phyloP scores from a whole-genome alignment of 2,888 invertebrate genomes.

The Liposcelis brunnea region DNA sequence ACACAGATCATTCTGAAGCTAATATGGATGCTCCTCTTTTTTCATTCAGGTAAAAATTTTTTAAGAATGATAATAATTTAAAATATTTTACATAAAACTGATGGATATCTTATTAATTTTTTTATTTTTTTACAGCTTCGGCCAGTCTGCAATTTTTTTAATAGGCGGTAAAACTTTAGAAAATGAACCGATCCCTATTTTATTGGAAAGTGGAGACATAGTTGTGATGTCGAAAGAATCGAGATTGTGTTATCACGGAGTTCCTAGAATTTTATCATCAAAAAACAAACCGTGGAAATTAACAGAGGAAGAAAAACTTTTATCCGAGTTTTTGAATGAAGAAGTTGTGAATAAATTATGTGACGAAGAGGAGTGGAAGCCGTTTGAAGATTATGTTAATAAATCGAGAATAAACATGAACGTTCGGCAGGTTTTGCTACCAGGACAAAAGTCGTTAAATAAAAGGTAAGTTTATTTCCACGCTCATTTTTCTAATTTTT shows the following conservation, averaged over 20 bases:
- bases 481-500: too few relatives aligned
- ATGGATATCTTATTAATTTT: neutral
- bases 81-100: too few relatives aligned
- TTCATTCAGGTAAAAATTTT: slow-evolving; percentile 53
- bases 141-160: slow-evolving; percentile 85
- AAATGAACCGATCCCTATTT: slow-evolving; percentile 48
- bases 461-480: too few relatives aligned
- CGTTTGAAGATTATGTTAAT: slow-evolving; percentile 41
- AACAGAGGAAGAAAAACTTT: slow-evolving; percentile 11
- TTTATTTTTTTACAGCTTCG: slow-evolving; percentile 48
- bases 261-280: slow-evolving; percentile 63
- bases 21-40: slow-evolving; percentile 75
- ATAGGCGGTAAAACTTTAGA: slow-evolving; percentile 64
- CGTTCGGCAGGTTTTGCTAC: slow-evolving; percentile 70
- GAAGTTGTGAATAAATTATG: slow-evolving; percentile 20
- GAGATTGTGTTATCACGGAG: slow-evolving; percentile 80
- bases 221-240: slow-evolving; percentile 76
- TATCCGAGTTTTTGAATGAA: slow-evolving; percentile 16
- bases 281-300: slow-evolving; percentile 31
- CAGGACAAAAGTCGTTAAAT: slow-evolving; percentile 33
- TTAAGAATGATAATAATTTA: slow-evolving; percentile 5
- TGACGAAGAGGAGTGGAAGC: slow-evolving; percentile 32
- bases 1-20: slow-evolving; percentile 86
- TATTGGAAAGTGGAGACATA: slow-evolving; percentile 77
- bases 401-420: slow-evolving; percentile 83